Evolutionary conservation across 2,113 vertebrate species (phyloP).

Genomic region (Ascaphus truei): DNA sequence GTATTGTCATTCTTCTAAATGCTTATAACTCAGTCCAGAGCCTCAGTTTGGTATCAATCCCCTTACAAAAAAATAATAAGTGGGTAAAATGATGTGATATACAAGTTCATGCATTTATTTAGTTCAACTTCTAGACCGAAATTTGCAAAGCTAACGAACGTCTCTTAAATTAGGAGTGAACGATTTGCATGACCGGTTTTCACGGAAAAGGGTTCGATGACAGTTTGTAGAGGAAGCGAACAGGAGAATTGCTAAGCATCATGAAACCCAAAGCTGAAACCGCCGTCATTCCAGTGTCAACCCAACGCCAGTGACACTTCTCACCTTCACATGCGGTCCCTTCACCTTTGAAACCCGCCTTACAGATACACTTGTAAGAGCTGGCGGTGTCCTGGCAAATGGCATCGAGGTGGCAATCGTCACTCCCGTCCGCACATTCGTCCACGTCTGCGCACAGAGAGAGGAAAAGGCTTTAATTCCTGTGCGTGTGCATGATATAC

Average conservation of each 20-base stretch:
- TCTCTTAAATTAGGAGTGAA: too few relatives aligned
- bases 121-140: too few relatives aligned
- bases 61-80: too few relatives aligned
- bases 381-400: conserved; percentile 86
- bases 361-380: conserved; percentile 91
- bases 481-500: background rate
- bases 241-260: background rate
- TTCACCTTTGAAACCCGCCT: conserved; percentile 85
- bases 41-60: too few relatives aligned
- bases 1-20: too few relatives aligned
- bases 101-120: too few relatives aligned
- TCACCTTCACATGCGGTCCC: conserved; percentile 83
- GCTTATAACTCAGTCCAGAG: too few relatives aligned
- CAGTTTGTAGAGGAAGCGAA: background rate
- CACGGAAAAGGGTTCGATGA: too few relatives aligned
- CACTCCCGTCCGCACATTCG: conserved; percentile 81
- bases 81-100: too few relatives aligned
- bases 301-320: too few relatives aligned
- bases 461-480: conserved; percentile 12
- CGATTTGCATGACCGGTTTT: too few relatives aligned
- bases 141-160: too few relatives aligned
- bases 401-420: conserved; percentile 89
- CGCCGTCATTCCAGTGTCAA: background rate
- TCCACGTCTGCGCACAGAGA: conserved; percentile 76
- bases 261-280: background rate